phyloP scores from a whole-genome alignment of 2,113 vertebrate species.

The Antechinus stuartii region DNA sequence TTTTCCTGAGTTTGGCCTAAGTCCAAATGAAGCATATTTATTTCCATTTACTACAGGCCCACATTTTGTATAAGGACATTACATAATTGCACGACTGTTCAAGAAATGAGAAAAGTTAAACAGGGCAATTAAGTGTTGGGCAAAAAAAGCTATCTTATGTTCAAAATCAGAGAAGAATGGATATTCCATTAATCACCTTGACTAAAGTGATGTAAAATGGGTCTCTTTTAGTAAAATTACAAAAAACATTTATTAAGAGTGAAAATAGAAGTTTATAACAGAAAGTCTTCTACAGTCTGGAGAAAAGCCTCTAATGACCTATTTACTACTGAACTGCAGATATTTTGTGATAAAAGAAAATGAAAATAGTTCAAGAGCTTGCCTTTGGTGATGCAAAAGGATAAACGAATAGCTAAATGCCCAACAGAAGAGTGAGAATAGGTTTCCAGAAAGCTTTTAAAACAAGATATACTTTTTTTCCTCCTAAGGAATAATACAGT shows the following conservation, averaged over 20 bases:
- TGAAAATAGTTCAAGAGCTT: constrained; percentile 28
- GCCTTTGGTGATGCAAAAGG: neutral
- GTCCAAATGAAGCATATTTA: neutral
- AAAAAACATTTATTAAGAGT: too few relatives aligned
- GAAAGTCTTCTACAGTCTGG: neutral
- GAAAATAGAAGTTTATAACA: neutral
- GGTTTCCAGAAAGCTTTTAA: constrained; percentile 34
- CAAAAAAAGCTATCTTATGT: too few relatives aligned
- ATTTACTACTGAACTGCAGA: constrained; percentile 1
- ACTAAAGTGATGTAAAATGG: neutral
- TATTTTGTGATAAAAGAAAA: constrained; percentile 45
- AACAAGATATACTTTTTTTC: neutral
- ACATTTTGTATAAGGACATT: too few relatives aligned
- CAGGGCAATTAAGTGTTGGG: too few relatives aligned
- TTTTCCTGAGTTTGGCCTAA: neutral
- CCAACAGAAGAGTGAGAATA: neutral
- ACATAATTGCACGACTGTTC: too few relatives aligned
- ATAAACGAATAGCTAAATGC: constrained; percentile 1
- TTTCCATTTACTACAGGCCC: too few relatives aligned
- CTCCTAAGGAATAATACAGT: neutral
- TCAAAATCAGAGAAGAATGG: too few relatives aligned
- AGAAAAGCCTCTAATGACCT: constrained; percentile 49
- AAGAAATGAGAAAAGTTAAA: too few relatives aligned
- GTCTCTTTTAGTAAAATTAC: neutral
- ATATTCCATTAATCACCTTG: neutral